Percentiles rank a stretch among this genome's conserved stretches.
Conservation (phyloP, 2,888 invertebrate genomes). For the Lasioglossum leucozonium region DNA sequence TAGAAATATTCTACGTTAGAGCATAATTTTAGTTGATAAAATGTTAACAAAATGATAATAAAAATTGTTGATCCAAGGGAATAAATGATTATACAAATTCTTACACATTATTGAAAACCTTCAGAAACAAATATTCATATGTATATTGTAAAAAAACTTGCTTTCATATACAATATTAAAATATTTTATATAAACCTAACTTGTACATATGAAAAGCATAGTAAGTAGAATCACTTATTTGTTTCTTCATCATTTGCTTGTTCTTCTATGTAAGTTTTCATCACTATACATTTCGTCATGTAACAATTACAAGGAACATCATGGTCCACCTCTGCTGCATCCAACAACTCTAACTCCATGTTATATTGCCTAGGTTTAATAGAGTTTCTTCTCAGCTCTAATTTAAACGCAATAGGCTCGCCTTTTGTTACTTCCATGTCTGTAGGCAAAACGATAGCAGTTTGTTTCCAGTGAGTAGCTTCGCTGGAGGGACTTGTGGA, state of each 20-base stretch:
- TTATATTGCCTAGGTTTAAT: conserved; percentile 88
- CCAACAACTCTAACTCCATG: conserved; percentile 89
- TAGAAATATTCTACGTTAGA: no score
- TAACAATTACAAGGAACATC: conserved; percentile 92
- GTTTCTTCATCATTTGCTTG: conserved; percentile 58
- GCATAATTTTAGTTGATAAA: no score
- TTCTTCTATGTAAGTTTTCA: conserved; percentile 87
- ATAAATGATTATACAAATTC: neutral
- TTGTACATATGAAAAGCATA: neutral
- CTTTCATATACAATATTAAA: neutral
- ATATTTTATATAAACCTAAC: neutral
- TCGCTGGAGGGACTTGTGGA: conserved; percentile 87
- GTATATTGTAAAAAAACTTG: neutral
- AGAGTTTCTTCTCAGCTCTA: conserved; percentile 87
- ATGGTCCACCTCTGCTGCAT: conserved; percentile 89
- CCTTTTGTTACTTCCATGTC: conserved; percentile 86
- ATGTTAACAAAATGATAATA: no score
- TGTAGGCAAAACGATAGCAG: conserved; percentile 90
- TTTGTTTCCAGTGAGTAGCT: conserved; percentile 91
- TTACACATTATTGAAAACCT: neutral
- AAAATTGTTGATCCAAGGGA: no score
- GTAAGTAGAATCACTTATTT: conserved; percentile 9
- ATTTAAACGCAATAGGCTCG: conserved; percentile 89
- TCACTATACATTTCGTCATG: conserved; percentile 91
- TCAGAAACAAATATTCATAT: neutral